A percentile compares a stretch with the other conserved stretches of the same genome.
Conservation (phyloP, 2,113 vertebrate species). For the Oreochromis niloticus region DNA sequence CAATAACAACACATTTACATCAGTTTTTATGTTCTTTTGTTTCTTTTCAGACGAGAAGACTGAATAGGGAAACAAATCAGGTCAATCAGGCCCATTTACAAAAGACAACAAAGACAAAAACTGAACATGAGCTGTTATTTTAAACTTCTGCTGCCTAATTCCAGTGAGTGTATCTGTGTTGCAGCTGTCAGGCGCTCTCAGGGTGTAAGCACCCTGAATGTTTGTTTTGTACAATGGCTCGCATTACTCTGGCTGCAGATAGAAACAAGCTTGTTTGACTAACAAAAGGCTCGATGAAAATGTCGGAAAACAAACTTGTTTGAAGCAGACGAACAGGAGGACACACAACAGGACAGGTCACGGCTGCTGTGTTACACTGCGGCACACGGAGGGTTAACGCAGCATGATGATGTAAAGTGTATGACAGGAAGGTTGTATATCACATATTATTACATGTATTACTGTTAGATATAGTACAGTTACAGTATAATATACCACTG, state of each 20-base stretch:
- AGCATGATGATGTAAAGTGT: neutral
- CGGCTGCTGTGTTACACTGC: neutral
- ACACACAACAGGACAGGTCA: neutral
- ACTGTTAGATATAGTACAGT: neutral
- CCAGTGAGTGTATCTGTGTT: neutral
- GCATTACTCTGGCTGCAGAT: neutral
- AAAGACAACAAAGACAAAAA: neutral
- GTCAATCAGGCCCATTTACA: neutral
- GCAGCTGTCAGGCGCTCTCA: neutral
- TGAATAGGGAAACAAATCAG: neutral
- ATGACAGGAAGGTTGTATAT: neutral
- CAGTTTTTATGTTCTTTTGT: neutral
- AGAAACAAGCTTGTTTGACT: neutral
- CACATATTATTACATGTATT: neutral
- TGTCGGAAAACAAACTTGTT: neutral
- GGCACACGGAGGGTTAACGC: neutral
- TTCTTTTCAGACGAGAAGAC: neutral
- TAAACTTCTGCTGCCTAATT: neutral
- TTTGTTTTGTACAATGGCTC: neutral
- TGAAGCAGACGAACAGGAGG: neutral
- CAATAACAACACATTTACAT: neutral
- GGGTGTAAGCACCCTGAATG: neutral
- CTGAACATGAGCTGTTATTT: neutral
- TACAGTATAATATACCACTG: neutral
- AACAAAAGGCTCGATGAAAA: neutral